Evolutionary conservation across 2,888 invertebrate genomes (phyloP).

Genomic region (Euspilapteryx auroguttella): DNA sequence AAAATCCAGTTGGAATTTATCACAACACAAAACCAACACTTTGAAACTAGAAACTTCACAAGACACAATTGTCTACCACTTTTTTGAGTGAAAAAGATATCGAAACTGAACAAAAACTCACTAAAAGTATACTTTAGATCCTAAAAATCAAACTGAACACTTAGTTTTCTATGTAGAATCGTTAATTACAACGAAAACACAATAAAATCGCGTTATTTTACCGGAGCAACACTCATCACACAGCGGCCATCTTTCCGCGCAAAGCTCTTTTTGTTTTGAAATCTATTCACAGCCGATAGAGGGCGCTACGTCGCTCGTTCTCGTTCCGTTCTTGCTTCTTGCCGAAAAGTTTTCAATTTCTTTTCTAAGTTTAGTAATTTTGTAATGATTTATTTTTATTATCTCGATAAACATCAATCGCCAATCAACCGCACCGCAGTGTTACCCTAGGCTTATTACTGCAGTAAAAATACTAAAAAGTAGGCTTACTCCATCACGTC

Average conservation of each 20-base stretch:
- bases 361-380: no score
- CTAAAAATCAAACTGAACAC: slow-evolving; percentile 18
- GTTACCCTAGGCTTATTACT: no score
- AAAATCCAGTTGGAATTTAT: slow-evolving; percentile 43
- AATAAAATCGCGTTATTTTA: slow-evolving; percentile 44
- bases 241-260: slow-evolving; percentile 57
- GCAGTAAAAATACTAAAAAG: no score
- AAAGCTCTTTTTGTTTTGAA: slow-evolving; percentile 37
- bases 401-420: no score
- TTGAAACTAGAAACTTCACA: slow-evolving; percentile 42
- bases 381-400: no score
- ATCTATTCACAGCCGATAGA: slow-evolving; percentile 32
- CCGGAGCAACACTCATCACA: slow-evolving; percentile 47
- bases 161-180: slow-evolving; percentile 19
- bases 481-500: no score
- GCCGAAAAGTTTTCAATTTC: no score
- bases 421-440: no score
- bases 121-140: slow-evolving; percentile 14
- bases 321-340: no score
- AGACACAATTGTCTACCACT: slow-evolving; percentile 32
- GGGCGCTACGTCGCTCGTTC: no score
- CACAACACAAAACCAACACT: slow-evolving; percentile 50
- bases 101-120: slow-evolving; percentile 20
- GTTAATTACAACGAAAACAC: slow-evolving; percentile 30
- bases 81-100: slow-evolving; percentile 37